Base-by-base conservation (phyloP, 2,888 invertebrate species). In the Thecophora atra region DNA sequence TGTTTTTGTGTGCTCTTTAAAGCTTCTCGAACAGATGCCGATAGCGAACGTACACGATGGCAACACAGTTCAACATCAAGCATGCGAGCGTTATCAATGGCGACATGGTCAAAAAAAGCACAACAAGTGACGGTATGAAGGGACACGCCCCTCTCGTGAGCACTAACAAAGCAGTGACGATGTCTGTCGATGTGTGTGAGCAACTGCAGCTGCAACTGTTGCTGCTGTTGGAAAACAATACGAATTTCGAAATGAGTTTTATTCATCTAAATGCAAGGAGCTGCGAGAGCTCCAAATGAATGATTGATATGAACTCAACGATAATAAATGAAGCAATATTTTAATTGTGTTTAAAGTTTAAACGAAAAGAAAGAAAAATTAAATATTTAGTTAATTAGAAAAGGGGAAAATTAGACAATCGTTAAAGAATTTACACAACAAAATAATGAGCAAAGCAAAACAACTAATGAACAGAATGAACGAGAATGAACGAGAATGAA, bases 101-200 rank as follows among this genome's bases (percentile, higher is more conserved):
- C 79, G 85, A 85, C 81, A 83, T 81, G 76, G 83, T 83, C 79
- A 84, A 75, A 78, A 83, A 84, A 70, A 84, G 79, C 76, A 81
- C 79, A 80, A 82, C 80, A 72, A 85, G 74, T 77, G 84, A 81
- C 72, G 85, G 85, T 77, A 84, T 79, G 78, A 82, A 80, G 74
- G 85, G 85, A 80, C 79, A 84, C 80, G 83, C 82, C 80, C 82
- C 83, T 80, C 80, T 82, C 75, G 81, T 81, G 77, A 84, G 81
- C 79, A 79, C 79, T 80, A 80, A 80, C 77, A 82, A 77, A 78
- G 68, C 63, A 47, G 81, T 80, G 73, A 80, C 79, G 73, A 79
- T 56, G 73, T 75, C 56, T 74, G 75, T 30, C 69, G 76, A 76
- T 76, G n/a, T n/a, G n/a, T n/a, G n/a, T n/a, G 78, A 74, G 47